Percentiles rank a stretch among this genome's conserved stretches.
phyloP scores from a whole-genome alignment of 2,888 invertebrate species.

The Celastrina argiolus region DNA sequence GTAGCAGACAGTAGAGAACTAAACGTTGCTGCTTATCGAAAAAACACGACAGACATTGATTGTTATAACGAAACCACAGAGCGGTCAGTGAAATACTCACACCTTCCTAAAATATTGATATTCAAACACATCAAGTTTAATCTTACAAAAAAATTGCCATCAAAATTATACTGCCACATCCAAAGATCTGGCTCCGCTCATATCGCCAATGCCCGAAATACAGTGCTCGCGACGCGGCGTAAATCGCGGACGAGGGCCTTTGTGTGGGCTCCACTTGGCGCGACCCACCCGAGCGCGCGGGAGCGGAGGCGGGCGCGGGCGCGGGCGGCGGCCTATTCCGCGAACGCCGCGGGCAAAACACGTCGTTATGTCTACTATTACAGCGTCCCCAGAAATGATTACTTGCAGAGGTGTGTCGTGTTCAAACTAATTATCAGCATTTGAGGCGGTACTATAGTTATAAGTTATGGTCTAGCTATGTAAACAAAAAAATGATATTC shows the following conservation, averaged over 20 bases:
- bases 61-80: neutral
- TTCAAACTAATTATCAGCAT: neutral
- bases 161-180: constrained; percentile 44
- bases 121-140: neutral
- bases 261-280: constrained; percentile 60
- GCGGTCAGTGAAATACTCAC: neutral
- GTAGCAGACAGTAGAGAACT: neutral
- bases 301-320: constrained; percentile 20
- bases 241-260: constrained; percentile 77
- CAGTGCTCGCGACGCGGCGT: constrained; percentile 52
- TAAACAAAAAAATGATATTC: too few relatives aligned
- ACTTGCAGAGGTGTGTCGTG: constrained; percentile 5
- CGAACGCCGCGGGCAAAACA: constrained; percentile 6
- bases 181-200: constrained; percentile 35
- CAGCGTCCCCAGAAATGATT: constrained; percentile 17
- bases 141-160: neutral
- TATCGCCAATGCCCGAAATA: constrained; percentile 73
- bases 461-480: too few relatives aligned
- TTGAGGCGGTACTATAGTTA: neutral
- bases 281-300: constrained; percentile 49
- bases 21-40: neutral
- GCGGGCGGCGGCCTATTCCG: neutral
- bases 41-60: neutral
- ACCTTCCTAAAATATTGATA: neutral
- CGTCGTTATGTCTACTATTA: constrained; percentile 17